phyloP scores from a whole-genome alignment of 2,888 invertebrate genomes.

The Achlya flavicornis region DNA sequence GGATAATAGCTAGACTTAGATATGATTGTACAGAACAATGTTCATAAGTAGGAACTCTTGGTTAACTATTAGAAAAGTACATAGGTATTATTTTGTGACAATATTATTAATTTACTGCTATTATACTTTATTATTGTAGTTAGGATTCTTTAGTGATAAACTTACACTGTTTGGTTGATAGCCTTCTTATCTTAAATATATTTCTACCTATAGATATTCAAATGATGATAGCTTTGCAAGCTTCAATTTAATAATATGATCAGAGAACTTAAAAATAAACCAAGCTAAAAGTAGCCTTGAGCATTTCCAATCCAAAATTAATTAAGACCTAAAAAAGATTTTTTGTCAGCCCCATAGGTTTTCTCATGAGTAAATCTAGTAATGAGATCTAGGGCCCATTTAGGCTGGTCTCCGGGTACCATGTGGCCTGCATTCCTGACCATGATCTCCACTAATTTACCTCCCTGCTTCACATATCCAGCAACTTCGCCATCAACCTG shows the following conservation, averaged over 20 bases:
- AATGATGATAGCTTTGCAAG: not conserved
- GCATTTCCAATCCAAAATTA: not conserved
- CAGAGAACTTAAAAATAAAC: not conserved
- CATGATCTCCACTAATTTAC: slow-evolving; percentile 88
- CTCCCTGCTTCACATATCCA: slow-evolving; percentile 89
- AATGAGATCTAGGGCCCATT: slow-evolving; percentile 90
- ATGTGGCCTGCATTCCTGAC: slow-evolving; percentile 92
- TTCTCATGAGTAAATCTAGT: slow-evolving; percentile 86
- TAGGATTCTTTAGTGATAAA: too few species aligned
- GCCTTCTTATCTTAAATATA: too few species aligned
- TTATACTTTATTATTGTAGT: too few species aligned
- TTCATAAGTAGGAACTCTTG: too few species aligned
- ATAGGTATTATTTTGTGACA: too few species aligned
- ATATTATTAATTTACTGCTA: too few species aligned
- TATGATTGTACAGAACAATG: too few species aligned
- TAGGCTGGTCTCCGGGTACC: slow-evolving; percentile 91
- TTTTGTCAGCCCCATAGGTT: slow-evolving; percentile 50
- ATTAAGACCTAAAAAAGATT: slow-evolving; percentile 12
- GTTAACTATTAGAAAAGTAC: too few species aligned
- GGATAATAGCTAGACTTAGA: too few species aligned
- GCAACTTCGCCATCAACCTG: slow-evolving; percentile 87
- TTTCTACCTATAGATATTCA: too few species aligned
- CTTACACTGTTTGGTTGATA: too few species aligned
- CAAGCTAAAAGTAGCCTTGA: not conserved
- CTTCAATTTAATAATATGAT: not conserved